Base-by-base conservation (phyloP, 2,113 vertebrate species). In the Deroptyus accipitrinus region DNA sequence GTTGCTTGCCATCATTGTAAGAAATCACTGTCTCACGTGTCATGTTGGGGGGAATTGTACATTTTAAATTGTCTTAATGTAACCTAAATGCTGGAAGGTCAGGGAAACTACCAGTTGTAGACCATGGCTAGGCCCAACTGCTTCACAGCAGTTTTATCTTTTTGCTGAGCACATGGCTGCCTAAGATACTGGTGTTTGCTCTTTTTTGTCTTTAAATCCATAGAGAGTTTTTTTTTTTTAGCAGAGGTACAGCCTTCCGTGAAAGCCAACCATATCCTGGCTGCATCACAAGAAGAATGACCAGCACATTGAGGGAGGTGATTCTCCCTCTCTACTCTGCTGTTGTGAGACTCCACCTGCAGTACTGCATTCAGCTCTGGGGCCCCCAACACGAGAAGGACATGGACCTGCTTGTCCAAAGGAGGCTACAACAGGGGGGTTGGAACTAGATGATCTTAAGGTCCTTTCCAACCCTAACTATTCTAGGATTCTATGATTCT, bases 241-340 rank as follows among this genome's bases (percentile, higher is more conserved):
- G 14, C 31, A 74, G 27, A 66, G 46, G 16, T 7, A 51, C 19
- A 78, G 28, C 11, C 22, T 79, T 82, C 52, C 25, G 5, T 0
- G 1, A 74, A 81, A 74, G 16, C 35, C 28, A 52, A 3, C 1
- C 0, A 0, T 49, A 33, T 35, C 27, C 20, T 27, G 33, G 16
- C 35, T 57, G 35, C 39, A 46, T 46, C 31, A 54, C 57, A 63
- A 70, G 25, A 8, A 79, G 35, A 0, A 1, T 14, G 22, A 14
- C 24, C 54, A 72, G 46, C 51, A 82, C 12, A 8, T 33, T 1
- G 1, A 66, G 4, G 22, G 28, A 37, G 9, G 2, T 2, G 23
- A 48, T 87, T 72, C 35, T 57, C 1, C 28, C 52, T 16, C 61
- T 39, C 33, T 54, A 10, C 28, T 68, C 20, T 6, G 17, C 41